These are phyloP conservation scores for Chalcis sispes DNA, from an alignment of 2,888 invertebrate genomes.

Conservation along the genomic window DNA sequence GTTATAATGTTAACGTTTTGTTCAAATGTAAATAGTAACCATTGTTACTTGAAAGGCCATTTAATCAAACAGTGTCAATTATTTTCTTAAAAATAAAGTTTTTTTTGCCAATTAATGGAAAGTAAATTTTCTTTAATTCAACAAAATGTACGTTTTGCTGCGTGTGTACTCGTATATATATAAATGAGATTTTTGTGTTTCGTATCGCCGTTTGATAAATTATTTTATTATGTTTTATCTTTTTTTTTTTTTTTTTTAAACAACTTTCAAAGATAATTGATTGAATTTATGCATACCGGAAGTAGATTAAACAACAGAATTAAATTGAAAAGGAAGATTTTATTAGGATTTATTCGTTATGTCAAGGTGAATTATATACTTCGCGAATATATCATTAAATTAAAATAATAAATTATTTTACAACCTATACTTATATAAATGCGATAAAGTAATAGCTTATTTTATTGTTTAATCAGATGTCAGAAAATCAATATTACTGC, in stretches of 20 bases:
- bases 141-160: constrained; percentile 17
- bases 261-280: constrained; percentile 28
- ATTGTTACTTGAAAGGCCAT: constrained; percentile 5
- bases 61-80: constrained; percentile 42
- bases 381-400: constrained; percentile 34
- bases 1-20: constrained; percentile 1
- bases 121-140: constrained; percentile 48
- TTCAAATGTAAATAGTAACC: constrained; percentile 25
- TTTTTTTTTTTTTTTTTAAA: not conserved
- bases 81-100: constrained; percentile 24
- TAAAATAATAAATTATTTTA: constrained; percentile 4
- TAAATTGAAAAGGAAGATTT: constrained; percentile 16
- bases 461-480: no score
- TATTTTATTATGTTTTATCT: constrained; percentile 43
- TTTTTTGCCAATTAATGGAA: constrained; percentile 26
- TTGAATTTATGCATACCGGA: constrained; percentile 44
- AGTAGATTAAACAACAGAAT: constrained; percentile 21
- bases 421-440: no score
- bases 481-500: no score
- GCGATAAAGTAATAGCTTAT: no score
- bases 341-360: constrained; percentile 33
- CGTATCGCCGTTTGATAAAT: constrained; percentile 49
- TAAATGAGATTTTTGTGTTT: no score
- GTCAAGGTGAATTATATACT: constrained; percentile 50
- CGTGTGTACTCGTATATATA: constrained; percentile 13